Percentiles rank a stretch among this genome's conserved stretches.
phyloP scores from a whole-genome alignment of 2,888 invertebrate species.

The Maniola hyperantus region DNA sequence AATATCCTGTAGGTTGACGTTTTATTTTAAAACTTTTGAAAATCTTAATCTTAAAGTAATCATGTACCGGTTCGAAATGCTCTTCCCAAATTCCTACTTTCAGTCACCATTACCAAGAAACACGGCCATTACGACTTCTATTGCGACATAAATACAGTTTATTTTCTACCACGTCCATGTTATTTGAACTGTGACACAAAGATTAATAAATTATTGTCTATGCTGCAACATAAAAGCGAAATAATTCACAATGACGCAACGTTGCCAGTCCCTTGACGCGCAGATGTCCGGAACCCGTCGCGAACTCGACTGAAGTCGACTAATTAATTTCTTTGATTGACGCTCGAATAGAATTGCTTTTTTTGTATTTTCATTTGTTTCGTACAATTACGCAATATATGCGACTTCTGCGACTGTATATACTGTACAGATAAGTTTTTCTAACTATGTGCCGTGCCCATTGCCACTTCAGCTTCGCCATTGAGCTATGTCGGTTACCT shows the following conservation, averaged over 20 bases:
- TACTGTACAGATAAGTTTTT: too few relatives aligned
- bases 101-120: not conserved
- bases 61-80: too few relatives aligned
- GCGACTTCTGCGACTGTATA: not conserved
- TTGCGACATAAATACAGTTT: not conserved
- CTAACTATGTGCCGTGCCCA: too few relatives aligned
- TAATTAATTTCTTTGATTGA: conserved; percentile 36
- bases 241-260: conserved; percentile 26
- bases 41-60: too few relatives aligned
- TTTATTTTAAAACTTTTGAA: too few relatives aligned
- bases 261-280: not conserved
- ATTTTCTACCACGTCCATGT: not conserved
- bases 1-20: too few relatives aligned
- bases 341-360: conserved; percentile 7
- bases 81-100: too few relatives aligned
- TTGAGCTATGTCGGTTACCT: too few relatives aligned
- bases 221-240: conserved; percentile 15
- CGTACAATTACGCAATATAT: conserved; percentile 20
- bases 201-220: conserved; percentile 10
- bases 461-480: too few relatives aligned
- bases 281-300: conserved; percentile 30
- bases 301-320: conserved; percentile 17
- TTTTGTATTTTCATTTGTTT: conserved; percentile 9
- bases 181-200: conserved; percentile 6
- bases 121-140: not conserved